These are phyloP conservation scores for Forbesichthys papilliferus DNA, from an alignment of 2,113 vertebrate species.

Conservation along the genomic window DNA sequence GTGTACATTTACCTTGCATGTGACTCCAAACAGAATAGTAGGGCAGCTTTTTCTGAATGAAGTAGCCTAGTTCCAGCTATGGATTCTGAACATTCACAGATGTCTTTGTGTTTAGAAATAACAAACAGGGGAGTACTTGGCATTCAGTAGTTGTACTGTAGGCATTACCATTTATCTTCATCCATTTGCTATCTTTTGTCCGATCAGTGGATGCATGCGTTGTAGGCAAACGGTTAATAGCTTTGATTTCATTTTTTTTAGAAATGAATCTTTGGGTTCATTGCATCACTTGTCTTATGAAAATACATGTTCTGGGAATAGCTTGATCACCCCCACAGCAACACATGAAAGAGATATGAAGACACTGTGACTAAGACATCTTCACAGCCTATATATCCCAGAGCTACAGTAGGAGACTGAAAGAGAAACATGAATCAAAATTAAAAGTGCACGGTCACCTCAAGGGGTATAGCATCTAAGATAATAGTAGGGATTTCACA, in stretches of 20 bases:
- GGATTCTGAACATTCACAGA: slow-evolving; percentile 17
- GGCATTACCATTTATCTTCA: background rate
- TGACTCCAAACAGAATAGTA: no score
- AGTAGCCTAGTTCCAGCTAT: no score
- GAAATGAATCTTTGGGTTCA: background rate
- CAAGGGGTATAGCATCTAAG: slow-evolving; percentile 1
- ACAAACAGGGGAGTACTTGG: background rate
- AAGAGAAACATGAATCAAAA: slow-evolving; percentile 33
- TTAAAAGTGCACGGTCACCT: slow-evolving; percentile 30
- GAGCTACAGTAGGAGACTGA: slow-evolving; percentile 20
- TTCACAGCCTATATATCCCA: slow-evolving; percentile 37
- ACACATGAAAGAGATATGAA: slow-evolving; percentile 16
- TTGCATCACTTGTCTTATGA: background rate
- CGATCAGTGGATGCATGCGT: slow-evolving; percentile 12
- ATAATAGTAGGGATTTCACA: no score
- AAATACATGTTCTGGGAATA: slow-evolving; percentile 9
- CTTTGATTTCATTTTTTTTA: background rate
- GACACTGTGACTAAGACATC: slow-evolving; percentile 42
- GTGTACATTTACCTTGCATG: no score
- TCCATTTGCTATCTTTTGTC: slow-evolving; percentile 2
- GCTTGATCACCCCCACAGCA: slow-evolving; percentile 9
- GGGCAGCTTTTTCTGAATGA: no score
- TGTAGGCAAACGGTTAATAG: background rate
- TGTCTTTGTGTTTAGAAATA: slow-evolving; percentile 8
- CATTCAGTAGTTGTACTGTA: slow-evolving; percentile 5